A percentile compares a stretch with the other conserved stretches of the same genome.
Conservation (phyloP, 2,888 invertebrate species). For the Pharmacophagus antenor region DNA sequence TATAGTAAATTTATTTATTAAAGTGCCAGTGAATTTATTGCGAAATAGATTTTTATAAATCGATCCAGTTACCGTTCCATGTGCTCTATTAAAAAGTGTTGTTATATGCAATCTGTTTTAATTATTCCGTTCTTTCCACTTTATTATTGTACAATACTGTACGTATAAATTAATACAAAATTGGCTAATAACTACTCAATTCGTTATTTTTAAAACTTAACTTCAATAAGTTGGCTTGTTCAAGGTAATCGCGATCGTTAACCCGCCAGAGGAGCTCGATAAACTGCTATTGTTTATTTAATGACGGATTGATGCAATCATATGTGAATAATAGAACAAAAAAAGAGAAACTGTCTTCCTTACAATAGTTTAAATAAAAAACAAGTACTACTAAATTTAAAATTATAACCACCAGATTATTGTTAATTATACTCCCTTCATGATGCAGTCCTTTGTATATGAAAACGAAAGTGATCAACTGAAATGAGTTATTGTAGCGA, state of each 20-base stretch:
- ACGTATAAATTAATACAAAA: too few relatives aligned
- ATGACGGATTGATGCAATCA: background rate
- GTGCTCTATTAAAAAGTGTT: too few relatives aligned
- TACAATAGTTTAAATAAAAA: background rate
- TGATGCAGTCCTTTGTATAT: background rate
- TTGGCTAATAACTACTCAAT: background rate
- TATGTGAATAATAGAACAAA: too few relatives aligned
- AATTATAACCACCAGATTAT: background rate
- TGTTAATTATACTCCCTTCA: background rate
- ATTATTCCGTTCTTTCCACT: background rate
- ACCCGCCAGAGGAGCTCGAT: background rate
- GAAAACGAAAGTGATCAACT: background rate
- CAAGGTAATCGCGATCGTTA: background rate
- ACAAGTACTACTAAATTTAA: background rate
- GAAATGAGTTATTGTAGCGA: background rate
- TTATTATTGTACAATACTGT: background rate
- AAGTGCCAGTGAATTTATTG: too few relatives aligned
- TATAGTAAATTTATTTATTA: too few relatives aligned
- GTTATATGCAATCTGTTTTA: too few relatives aligned
- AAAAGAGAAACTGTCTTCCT: background rate
- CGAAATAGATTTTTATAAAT: too few relatives aligned
- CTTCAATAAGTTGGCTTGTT: background rate
- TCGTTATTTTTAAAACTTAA: background rate
- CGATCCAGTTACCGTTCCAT: too few relatives aligned
- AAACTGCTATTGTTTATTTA: background rate